These are phyloP conservation scores for Pristiophorus japonicus DNA, from an alignment of 2,113 vertebrate species.

Conservation along the genomic window DNA sequence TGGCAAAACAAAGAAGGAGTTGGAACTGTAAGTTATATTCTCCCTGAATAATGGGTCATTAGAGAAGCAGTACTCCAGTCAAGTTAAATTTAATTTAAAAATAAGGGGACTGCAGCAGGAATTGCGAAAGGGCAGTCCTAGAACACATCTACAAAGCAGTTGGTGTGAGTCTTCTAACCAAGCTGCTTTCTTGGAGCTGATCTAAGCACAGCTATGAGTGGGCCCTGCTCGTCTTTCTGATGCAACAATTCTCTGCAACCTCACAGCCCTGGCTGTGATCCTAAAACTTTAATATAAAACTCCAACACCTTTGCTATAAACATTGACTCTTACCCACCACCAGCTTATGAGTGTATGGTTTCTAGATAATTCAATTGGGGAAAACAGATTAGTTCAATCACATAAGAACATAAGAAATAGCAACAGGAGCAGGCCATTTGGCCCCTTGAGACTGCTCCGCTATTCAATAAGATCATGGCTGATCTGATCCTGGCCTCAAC, in stretches of 20 bases:
- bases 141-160: neutral
- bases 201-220: neutral
- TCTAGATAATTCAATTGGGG: neutral
- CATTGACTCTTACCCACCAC: too few species aligned
- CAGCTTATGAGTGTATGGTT: too few species aligned
- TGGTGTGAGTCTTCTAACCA: neutral
- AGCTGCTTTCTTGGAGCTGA: neutral
- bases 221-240: neutral
- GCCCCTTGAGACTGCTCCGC: too few species aligned
- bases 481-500: too few species aligned
- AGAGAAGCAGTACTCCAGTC: neutral
- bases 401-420: too few species aligned
- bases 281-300: neutral
- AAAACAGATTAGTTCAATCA: neutral
- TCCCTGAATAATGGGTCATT: neutral
- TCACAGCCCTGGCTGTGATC: neutral
- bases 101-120: neutral
- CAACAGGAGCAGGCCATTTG: too few species aligned
- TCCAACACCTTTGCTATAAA: too few species aligned
- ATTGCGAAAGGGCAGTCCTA: neutral
- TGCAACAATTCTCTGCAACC: neutral
- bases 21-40: neutral
- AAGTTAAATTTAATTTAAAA: neutral
- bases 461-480: too few species aligned
- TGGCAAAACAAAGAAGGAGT: neutral